Conservation (phyloP, 2,797 vertebrate genomes). For the Xiphorhynchus erythropygius region DNA sequence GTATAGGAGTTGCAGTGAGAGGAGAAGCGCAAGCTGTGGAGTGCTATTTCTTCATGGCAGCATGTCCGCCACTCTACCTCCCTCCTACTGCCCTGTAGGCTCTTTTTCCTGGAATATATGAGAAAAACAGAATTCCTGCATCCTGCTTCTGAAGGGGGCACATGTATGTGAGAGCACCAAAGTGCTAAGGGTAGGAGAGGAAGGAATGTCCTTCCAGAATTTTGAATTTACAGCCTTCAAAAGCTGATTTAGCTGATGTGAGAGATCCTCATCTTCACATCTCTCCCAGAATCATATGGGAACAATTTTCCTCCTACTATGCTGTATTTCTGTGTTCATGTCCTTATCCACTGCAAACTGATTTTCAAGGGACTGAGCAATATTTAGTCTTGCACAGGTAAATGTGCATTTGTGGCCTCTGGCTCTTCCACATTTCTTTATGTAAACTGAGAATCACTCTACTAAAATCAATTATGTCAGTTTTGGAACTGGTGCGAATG, state of each 20-base stretch:
- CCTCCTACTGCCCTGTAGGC: not conserved
- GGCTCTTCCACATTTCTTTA: not conserved
- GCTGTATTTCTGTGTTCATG: not conserved
- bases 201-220: not conserved
- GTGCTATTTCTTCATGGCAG: accelerated
- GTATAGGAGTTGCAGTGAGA: not conserved
- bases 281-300: not conserved
- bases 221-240: not conserved
- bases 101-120: not conserved
- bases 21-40: not conserved
- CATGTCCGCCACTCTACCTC: not conserved
- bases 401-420: not conserved
- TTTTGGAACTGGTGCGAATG: not conserved
- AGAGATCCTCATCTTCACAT: not conserved
- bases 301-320: not conserved
- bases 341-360: not conserved
- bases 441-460: not conserved
- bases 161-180: not conserved
- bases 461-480: not conserved
- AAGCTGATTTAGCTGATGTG: not conserved
- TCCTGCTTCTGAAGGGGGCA: not conserved
- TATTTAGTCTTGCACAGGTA: not conserved
- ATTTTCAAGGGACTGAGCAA: not conserved
- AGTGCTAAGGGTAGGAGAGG: not conserved
- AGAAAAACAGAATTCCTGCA: not conserved